These are phyloP conservation scores for Thalassoma bifasciatum DNA, from an alignment of 2,113 vertebrate genomes.

Conservation along the genomic window DNA sequence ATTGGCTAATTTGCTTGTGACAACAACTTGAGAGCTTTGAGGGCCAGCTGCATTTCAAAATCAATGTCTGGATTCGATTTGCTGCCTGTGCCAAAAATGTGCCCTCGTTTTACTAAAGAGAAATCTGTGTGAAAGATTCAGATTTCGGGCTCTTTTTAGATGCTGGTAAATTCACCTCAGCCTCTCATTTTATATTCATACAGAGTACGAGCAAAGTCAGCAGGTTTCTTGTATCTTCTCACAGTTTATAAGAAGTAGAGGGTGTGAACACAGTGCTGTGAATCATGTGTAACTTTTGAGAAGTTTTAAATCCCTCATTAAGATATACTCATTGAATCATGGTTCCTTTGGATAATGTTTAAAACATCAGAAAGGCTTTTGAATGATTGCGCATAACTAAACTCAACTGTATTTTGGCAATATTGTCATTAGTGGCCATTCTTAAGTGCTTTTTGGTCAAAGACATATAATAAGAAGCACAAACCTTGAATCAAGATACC, in stretches of 20 bases:
- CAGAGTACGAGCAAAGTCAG: not conserved
- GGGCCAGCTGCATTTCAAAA: not conserved
- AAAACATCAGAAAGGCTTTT: not conserved
- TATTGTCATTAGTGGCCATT: not conserved
- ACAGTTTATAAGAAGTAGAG: not conserved
- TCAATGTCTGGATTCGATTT: slow-evolving; percentile 9
- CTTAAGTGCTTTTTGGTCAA: not conserved
- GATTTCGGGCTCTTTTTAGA: not conserved
- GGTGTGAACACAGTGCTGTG: not conserved
- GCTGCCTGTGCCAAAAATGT: slow-evolving; percentile 7
- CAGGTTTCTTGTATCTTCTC: not conserved
- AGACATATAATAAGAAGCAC: no score
- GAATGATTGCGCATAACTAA: not conserved
- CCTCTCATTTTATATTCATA: not conserved
- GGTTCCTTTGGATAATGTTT: not conserved
- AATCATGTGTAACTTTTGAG: not conserved
- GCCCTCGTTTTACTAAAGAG: not conserved
- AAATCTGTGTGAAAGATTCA: not conserved
- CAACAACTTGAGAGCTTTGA: slow-evolving; percentile 19
- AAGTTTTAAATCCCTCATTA: not conserved
- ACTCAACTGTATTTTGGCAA: not conserved
- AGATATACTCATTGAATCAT: not conserved
- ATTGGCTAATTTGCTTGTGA: slow-evolving; percentile 19
- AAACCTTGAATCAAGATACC: no score
- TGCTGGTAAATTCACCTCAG: not conserved